A percentile compares a stretch with the other conserved stretches of the same genome.
These are phyloP conservation scores for Drosophila biarmipes DNA, from an alignment of 1,140 invertebrate genomes.

Conservation along the genomic window DNA sequence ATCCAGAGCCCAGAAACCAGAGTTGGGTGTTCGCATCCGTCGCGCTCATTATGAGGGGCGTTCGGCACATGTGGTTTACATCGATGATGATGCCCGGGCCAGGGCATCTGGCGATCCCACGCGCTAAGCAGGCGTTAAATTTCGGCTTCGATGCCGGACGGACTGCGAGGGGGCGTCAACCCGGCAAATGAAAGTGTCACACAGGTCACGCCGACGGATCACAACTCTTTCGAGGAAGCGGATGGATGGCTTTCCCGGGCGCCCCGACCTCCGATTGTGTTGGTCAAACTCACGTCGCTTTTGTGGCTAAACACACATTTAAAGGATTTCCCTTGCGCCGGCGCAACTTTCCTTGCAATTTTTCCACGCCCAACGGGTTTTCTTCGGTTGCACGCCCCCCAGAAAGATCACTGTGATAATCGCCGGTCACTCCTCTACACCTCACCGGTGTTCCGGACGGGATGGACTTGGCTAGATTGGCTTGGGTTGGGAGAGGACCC, in stretches of 20 bases:
- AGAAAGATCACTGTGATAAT: constrained; percentile 55
- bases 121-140: constrained; percentile 65
- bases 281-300: constrained; percentile 69
- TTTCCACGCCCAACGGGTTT: constrained; percentile 30
- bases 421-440: constrained; percentile 33
- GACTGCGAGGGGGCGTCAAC: constrained; percentile 67
- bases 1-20: neutral
- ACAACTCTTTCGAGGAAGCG: constrained; percentile 63
- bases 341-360: constrained; percentile 50
- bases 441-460: constrained; percentile 4
- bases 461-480: too few species aligned
- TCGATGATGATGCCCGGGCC: constrained; percentile 57
- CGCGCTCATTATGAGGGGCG: constrained; percentile 75
- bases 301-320: constrained; percentile 76
- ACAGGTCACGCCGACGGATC: constrained; percentile 44
- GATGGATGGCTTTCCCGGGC: constrained; percentile 43
- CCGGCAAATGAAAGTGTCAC: constrained; percentile 70
- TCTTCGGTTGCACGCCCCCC: constrained; percentile 43
- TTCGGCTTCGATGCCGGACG: constrained; percentile 42
- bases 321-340: constrained; percentile 75
- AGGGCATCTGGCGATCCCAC: constrained; percentile 55
- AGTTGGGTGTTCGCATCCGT: constrained; percentile 23
- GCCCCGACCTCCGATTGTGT: constrained; percentile 45
- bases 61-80: constrained; percentile 62
- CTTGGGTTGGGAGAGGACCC: constrained; percentile 4